A percentile compares a stretch with the other conserved stretches of the same genome.
Evolutionary conservation across 2,888 invertebrate genomes (phyloP).

Genomic region (Galeruca laticollis): DNA sequence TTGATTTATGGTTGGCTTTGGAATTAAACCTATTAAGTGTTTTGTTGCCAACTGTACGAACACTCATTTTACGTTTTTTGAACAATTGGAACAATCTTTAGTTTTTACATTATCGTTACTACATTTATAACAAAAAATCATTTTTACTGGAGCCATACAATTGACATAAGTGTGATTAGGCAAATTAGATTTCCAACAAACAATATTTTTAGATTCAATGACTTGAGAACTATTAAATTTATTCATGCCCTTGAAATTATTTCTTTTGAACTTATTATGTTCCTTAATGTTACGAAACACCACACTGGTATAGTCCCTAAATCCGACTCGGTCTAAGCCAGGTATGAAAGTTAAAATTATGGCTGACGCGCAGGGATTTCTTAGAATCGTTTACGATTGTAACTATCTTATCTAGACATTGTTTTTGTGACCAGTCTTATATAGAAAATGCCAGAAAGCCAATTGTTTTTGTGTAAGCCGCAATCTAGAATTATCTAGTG

Average conservation of each 20-base stretch:
- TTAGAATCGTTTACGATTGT: too few relatives aligned
- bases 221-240: background rate
- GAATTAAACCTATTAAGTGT: background rate
- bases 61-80: background rate
- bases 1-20: background rate
- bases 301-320: too few relatives aligned
- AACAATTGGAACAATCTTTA: conserved; percentile 31
- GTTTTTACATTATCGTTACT: conserved; percentile 30
- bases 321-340: too few relatives aligned
- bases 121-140: conserved; percentile 40
- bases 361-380: too few relatives aligned
- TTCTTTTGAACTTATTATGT: background rate
- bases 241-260: background rate
- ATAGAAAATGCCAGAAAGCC: too few relatives aligned
- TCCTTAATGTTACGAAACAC: too few relatives aligned
- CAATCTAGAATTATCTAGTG: too few relatives aligned
- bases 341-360: too few relatives aligned
- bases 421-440: too few relatives aligned
- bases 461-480: too few relatives aligned
- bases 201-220: background rate
- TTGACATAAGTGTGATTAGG: too few relatives aligned
- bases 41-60: background rate
- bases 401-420: too few relatives aligned
- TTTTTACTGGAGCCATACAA: conserved; percentile 13
- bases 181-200: conserved; percentile 1